Conservation (phyloP, 2,797 vertebrate species). For the Erpetoichthys calabaricus region DNA sequence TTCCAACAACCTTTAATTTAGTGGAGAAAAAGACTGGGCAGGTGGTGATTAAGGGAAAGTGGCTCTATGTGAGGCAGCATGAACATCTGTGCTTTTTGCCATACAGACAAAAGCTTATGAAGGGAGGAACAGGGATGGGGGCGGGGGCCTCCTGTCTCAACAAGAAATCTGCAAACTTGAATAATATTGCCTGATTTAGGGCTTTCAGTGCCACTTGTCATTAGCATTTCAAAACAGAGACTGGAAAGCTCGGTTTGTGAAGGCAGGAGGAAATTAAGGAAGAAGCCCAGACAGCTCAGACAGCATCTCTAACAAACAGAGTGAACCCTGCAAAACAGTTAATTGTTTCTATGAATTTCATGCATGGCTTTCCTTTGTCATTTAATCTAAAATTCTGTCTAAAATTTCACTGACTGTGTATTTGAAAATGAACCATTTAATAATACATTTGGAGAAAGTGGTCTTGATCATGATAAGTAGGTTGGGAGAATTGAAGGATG, state of each 20-base stretch:
- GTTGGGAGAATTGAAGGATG: too few species aligned
- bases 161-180: constrained; percentile 44
- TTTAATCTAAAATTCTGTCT: too few species aligned
- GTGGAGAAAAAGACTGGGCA: constrained; percentile 38
- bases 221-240: constrained; percentile 57
- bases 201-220: constrained; percentile 47
- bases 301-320: neutral
- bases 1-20: constrained; percentile 20
- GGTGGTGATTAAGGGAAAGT: constrained; percentile 66
- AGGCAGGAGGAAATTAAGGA: constrained; percentile 4
- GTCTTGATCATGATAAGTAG: too few species aligned
- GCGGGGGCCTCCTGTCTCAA: constrained; percentile 32
- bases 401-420: too few species aligned
- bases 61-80: constrained; percentile 54
- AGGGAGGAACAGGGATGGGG: constrained; percentile 3
- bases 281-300: constrained; percentile 3
- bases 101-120: constrained; percentile 37
- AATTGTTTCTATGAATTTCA: too few species aligned
- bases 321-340: constrained; percentile 5
- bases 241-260: constrained; percentile 19
- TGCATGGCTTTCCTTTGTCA: too few species aligned
- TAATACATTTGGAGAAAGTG: too few species aligned
- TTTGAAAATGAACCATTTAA: too few species aligned
- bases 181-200: constrained; percentile 54
- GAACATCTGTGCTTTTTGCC: constrained; percentile 74